phyloP scores from a whole-genome alignment of 2,888 invertebrate genomes.

The Ypsolopha sequella region DNA sequence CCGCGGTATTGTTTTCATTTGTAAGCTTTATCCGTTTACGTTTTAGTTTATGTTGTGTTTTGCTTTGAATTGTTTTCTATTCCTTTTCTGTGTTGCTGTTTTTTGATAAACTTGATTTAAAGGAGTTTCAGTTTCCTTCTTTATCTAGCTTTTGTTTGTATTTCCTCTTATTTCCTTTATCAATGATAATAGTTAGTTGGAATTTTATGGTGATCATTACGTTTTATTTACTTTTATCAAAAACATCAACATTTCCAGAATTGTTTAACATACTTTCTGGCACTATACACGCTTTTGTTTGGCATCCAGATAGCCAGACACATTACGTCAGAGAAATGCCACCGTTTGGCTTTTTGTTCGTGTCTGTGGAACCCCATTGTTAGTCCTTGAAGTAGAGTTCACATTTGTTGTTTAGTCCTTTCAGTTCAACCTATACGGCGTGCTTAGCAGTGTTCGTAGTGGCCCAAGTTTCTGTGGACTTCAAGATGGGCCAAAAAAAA shows the following conservation, averaged over 20 bases:
- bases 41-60: neutral
- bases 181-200: too few species aligned
- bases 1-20: slow-evolving; percentile 39
- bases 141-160: too few species aligned
- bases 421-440: too few species aligned
- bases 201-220: neutral
- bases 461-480: too few species aligned
- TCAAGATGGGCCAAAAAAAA: too few species aligned
- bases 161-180: too few species aligned
- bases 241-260: neutral
- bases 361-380: slow-evolving; percentile 39
- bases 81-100: neutral
- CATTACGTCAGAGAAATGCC: slow-evolving; percentile 34
- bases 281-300: slow-evolving; percentile 7
- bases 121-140: too few species aligned
- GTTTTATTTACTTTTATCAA: neutral
- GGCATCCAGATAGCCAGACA: slow-evolving; percentile 39
- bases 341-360: slow-evolving; percentile 28
- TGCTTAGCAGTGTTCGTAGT: too few species aligned
- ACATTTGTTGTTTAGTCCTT: too few species aligned
- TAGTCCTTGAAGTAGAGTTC: slow-evolving; percentile 31
- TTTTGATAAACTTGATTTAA: neutral
- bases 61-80: slow-evolving; percentile 1
- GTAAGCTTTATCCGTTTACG: slow-evolving; percentile 30
- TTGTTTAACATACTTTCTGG: neutral